Conservation (phyloP, 64 coral and sea anemone species). For the Anthopleura sola region DNA sequence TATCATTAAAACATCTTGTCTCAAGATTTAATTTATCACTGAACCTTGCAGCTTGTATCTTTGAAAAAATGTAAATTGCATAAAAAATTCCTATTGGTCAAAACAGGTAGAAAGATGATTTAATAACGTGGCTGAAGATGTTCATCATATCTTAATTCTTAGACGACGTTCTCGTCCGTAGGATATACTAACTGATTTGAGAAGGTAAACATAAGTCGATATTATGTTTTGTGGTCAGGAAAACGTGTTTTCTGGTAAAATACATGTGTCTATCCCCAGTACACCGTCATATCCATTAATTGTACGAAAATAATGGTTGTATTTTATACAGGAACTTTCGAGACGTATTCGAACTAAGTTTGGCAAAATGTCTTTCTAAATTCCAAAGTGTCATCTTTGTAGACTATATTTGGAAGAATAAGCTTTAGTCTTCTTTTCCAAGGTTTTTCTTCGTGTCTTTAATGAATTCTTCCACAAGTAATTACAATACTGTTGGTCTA, state of each 20-base stretch:
- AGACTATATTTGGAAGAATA: neutral
- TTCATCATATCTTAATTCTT: too few relatives aligned
- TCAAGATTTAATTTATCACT: too few relatives aligned
- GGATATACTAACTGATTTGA: too few relatives aligned
- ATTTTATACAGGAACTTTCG: neutral
- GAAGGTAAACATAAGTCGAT: too few relatives aligned
- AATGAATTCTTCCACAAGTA: neutral
- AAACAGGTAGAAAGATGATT: too few relatives aligned
- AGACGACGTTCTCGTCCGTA: too few relatives aligned
- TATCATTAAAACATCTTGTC: too few relatives aligned
- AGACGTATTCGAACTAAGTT: neutral
- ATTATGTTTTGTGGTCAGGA: neutral
- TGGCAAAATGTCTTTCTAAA: neutral
- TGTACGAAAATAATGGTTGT: neutral
- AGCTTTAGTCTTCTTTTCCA: neutral
- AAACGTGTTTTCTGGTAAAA: neutral
- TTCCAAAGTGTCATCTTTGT: too few relatives aligned
- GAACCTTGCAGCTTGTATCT: too few relatives aligned
- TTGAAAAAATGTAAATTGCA: too few relatives aligned
- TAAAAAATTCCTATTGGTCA: too few relatives aligned
- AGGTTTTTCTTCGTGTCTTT: neutral
- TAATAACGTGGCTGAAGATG: too few relatives aligned
- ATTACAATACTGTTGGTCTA: neutral
- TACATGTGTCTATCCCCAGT: neutral
- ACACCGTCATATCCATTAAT: neutral